Conservation (phyloP, 1,140 invertebrate genomes). For the Antheraea mylitta region DNA sequence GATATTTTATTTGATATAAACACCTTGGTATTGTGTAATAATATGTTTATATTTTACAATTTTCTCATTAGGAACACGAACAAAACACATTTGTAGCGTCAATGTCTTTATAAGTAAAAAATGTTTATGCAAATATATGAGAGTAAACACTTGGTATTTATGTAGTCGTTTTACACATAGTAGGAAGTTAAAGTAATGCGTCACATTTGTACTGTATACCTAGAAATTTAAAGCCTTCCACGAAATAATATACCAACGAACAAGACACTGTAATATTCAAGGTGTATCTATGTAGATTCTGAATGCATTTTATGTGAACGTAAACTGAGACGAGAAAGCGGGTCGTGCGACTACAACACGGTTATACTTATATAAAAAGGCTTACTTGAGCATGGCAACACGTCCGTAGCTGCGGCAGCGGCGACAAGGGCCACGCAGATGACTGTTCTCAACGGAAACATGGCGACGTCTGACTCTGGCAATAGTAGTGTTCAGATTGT, state of each 20-base stretch:
- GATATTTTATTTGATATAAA: too few species aligned
- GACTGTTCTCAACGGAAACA: conserved; percentile 39
- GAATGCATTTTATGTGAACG: neutral
- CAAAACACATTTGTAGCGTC: too few species aligned
- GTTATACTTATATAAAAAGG: conserved; percentile 25
- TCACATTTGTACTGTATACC: neutral
- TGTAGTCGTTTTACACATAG: too few species aligned
- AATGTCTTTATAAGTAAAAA: too few species aligned
- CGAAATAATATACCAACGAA: neutral
- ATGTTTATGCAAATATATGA: too few species aligned
- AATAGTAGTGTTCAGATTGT: neutral
- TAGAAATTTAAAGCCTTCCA: neutral
- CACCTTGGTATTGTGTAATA: too few species aligned
- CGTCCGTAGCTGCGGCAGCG: conserved; percentile 34
- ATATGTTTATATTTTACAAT: too few species aligned
- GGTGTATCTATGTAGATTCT: neutral
- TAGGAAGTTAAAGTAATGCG: too few species aligned
- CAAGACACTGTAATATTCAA: neutral
- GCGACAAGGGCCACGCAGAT: conserved; percentile 33
- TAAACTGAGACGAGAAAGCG: neutral
- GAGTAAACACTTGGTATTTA: too few species aligned
- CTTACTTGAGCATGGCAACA: conserved; percentile 47
- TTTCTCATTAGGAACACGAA: too few species aligned
- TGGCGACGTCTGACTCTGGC: conserved; percentile 32
- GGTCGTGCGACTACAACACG: neutral